Conservation (phyloP, 2,797 vertebrate genomes). For the Enteromius fasciolatus region DNA sequence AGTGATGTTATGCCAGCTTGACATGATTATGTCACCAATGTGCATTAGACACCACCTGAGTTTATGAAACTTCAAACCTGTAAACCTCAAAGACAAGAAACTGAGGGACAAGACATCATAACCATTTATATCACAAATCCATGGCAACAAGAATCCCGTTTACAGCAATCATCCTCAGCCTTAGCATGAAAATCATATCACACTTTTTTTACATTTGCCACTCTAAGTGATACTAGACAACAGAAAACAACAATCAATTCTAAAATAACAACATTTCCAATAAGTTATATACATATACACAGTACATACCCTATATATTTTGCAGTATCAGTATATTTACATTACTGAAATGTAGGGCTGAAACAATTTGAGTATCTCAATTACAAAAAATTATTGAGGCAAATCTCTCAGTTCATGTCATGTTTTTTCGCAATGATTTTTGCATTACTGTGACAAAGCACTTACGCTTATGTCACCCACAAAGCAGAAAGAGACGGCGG, state of each 20-base stretch:
- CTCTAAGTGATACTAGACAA: not conserved
- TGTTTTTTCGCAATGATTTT: too few relatives aligned
- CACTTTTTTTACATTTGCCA: not conserved
- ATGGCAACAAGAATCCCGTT: not conserved
- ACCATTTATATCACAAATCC: not conserved
- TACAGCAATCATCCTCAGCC: not conserved
- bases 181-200: not conserved
- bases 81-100: not conserved
- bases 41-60: not conserved
- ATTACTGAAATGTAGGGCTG: not conserved
- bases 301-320: too few relatives aligned
- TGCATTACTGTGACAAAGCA: too few relatives aligned
- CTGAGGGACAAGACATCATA: not conserved
- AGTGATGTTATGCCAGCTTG: not conserved
- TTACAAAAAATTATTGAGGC: too few relatives aligned
- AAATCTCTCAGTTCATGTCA: too few relatives aligned
- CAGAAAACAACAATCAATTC: not conserved
- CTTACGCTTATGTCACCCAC: too few relatives aligned
- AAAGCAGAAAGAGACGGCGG: too few relatives aligned
- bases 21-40: slow-evolving; percentile 1
- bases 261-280: too few relatives aligned
- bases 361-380: too few relatives aligned
- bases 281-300: too few relatives aligned
- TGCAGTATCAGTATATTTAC: not conserved
- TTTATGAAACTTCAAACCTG: not conserved